phyloP scores from a whole-genome alignment of 2,113 vertebrate genomes.

The Herpetotheres cachinnans region DNA sequence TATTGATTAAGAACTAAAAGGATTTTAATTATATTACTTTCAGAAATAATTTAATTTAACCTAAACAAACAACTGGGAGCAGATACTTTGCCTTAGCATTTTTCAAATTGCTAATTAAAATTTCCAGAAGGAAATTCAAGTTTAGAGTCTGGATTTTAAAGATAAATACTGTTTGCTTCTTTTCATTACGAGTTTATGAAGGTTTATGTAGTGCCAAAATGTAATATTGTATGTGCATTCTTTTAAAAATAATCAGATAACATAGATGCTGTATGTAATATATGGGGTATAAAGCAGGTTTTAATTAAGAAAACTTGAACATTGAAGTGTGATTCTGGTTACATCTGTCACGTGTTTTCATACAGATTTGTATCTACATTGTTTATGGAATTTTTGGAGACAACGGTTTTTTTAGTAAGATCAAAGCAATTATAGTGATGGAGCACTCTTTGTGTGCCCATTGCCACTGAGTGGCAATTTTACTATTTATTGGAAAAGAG shows the following conservation, averaged over 20 bases:
- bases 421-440: background rate
- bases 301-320: constrained; percentile 52
- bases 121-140: constrained; percentile 67
- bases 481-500: background rate
- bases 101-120: constrained; percentile 73
- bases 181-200: constrained; percentile 50
- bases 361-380: background rate
- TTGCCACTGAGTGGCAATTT: background rate
- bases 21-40: constrained; percentile 77
- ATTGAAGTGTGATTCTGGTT: constrained; percentile 14
- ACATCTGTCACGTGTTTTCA: background rate
- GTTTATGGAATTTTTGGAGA: background rate
- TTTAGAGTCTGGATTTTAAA: constrained; percentile 67
- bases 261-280: background rate
- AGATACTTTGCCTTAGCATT: constrained; percentile 65
- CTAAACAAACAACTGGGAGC: constrained; percentile 67
- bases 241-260: constrained; percentile 45
- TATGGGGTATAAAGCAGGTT: background rate
- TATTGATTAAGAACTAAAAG: constrained; percentile 79
- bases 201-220: constrained; percentile 3
- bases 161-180: constrained; percentile 49
- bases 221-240: background rate
- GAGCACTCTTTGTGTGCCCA: background rate
- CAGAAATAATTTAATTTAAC: constrained; percentile 77
- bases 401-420: background rate